Percentiles rank a stretch among this genome's conserved stretches.
Evolutionary conservation across 2,113 vertebrate genomes (phyloP).

Genomic region (Perca schrenkii): DNA sequence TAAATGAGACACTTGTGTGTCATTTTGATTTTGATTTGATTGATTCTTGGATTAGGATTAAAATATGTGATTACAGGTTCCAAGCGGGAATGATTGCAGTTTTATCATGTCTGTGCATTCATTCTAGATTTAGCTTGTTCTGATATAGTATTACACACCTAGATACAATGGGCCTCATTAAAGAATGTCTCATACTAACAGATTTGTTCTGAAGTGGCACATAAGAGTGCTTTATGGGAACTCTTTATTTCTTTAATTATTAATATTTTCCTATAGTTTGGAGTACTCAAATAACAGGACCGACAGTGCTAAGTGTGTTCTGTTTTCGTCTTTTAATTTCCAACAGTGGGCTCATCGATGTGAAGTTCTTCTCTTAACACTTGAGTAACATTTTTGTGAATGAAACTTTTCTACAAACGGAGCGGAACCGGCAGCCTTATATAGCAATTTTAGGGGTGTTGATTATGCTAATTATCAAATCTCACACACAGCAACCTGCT

Average conservation of each 20-base stretch:
- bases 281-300: background rate
- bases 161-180: background rate
- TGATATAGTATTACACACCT: background rate
- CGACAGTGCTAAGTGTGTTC: background rate
- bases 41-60: background rate
- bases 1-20: conserved; percentile 50
- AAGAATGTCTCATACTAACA: background rate
- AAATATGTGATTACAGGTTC: background rate
- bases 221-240: background rate
- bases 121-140: background rate
- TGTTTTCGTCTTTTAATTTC: background rate
- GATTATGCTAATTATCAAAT: background rate
- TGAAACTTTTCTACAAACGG: background rate
- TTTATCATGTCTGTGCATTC: background rate
- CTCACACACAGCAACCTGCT: background rate
- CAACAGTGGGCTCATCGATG: too few relatives aligned
- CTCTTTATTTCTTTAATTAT: too few relatives aligned
- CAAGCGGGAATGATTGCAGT: background rate
- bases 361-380: background rate
- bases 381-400: background rate
- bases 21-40: background rate
- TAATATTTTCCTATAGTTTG: background rate
- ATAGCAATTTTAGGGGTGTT: background rate
- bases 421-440: background rate
- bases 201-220: background rate